Evolutionary conservation across 1,140 invertebrate species (phyloP).

Genomic region (Drosophila auraria): DNA sequence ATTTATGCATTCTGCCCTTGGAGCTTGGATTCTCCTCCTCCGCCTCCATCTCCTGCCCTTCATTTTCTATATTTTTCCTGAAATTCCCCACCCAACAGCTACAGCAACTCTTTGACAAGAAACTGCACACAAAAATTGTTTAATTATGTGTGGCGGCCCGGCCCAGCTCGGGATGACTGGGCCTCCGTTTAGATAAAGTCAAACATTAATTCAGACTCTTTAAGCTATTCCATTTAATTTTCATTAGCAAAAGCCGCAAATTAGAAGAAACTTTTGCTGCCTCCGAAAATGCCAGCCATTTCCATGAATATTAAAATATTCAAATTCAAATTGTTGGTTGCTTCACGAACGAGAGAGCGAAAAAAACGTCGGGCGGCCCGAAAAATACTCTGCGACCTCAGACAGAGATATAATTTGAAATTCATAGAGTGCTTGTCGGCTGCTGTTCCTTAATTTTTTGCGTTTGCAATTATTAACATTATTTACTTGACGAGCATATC

Average conservation of each 20-base stretch:
- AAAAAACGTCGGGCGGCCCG: neutral
- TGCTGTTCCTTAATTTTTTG: constrained; percentile 11
- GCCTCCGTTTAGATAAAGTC: constrained; percentile 36
- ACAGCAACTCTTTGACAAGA: constrained; percentile 4
- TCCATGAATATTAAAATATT: constrained; percentile 83
- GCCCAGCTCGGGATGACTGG: too few species aligned
- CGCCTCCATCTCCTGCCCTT: too few species aligned
- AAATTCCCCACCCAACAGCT: neutral
- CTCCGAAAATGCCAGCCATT: constrained; percentile 50
- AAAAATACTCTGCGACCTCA: constrained; percentile 24
- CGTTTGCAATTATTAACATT: constrained; percentile 62
- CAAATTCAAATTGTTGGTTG: constrained; percentile 72
- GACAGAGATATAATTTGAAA: constrained; percentile 58
- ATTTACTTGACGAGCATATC: constrained; percentile 60
- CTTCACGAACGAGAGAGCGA: neutral
- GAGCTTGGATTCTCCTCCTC: neutral
- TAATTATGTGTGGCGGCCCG: constrained; percentile 34
- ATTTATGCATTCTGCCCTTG: constrained; percentile 65
- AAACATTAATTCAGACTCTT: constrained; percentile 73
- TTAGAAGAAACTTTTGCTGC: constrained; percentile 63
- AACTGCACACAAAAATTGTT: constrained; percentile 34
- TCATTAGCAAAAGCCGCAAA: constrained; percentile 78
- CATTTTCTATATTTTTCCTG: neutral
- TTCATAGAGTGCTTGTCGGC: constrained; percentile 58
- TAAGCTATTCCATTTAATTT: constrained; percentile 81